Evolutionary conservation across 1,140 invertebrate species (phyloP).

Genomic region (Temnothorax curvispinosus): DNA sequence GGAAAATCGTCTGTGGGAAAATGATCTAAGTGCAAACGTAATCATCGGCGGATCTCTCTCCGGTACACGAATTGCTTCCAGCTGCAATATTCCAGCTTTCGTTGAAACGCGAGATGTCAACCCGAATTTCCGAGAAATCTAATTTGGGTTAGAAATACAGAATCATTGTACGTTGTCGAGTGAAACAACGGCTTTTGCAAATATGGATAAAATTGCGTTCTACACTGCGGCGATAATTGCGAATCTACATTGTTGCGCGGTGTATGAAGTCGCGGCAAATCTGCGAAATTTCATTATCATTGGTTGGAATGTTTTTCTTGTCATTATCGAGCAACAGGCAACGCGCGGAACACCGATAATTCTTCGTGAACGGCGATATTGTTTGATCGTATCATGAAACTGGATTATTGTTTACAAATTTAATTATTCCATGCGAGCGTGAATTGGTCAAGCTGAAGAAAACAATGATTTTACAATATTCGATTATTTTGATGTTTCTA

Average conservation of each 20-base stretch:
- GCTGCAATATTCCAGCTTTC: constrained; percentile 7
- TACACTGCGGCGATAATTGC: constrained; percentile 21
- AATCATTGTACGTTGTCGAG: not conserved
- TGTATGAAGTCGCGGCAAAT: constrained; percentile 23
- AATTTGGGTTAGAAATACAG: constrained; percentile 52
- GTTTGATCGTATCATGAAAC: constrained; percentile 28
- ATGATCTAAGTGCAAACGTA: constrained; percentile 47
- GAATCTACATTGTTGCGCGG: constrained; percentile 40
- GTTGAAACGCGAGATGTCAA: constrained; percentile 52
- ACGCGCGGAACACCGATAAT: constrained; percentile 3
- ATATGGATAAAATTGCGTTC: constrained; percentile 45
- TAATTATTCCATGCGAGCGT: constrained; percentile 9
- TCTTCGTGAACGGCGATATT: constrained; percentile 15
- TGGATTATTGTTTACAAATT: constrained; percentile 51
- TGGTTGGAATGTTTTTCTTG: constrained; percentile 51
- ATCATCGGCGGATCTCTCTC: constrained; percentile 27
- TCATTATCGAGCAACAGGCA: constrained; percentile 38
- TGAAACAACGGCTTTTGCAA: constrained; percentile 41
- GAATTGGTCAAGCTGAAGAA: not conserved
- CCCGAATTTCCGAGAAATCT: constrained; percentile 33
- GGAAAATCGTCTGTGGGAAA: constrained; percentile 29
- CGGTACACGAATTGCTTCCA: not conserved
- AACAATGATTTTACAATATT: constrained; percentile 30
- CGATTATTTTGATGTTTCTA: not conserved
- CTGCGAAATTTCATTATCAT: constrained; percentile 53